Evolutionary conservation across 1,140 invertebrate species (phyloP).

Genomic region (Drosophila yakuba): DNA sequence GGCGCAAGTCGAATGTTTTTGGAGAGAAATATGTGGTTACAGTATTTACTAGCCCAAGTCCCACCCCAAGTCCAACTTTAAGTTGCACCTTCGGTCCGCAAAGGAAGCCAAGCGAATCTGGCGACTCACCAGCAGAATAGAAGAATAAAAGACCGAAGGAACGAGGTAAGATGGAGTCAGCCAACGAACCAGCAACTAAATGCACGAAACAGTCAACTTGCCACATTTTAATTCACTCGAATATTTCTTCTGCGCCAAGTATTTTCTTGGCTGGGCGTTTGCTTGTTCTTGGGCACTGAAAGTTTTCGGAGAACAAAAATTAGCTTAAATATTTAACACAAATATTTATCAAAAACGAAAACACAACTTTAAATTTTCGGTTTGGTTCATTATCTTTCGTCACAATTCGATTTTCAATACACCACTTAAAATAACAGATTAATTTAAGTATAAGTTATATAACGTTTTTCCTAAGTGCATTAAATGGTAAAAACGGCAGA

Average conservation of each 20-base stretch:
- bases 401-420: no score
- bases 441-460: no score
- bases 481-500: conserved; percentile 42
- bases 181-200: conserved; percentile 48
- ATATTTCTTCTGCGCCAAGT: conserved; percentile 61
- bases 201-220: conserved; percentile 78
- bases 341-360: not conserved
- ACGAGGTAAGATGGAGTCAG: conserved; percentile 12
- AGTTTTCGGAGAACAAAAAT: no score
- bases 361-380: not conserved
- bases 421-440: no score
- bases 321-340: no score
- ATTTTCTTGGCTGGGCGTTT: conserved; percentile 1
- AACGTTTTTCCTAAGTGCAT: conserved; percentile 36
- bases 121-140: conserved; percentile 24
- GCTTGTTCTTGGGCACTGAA: conserved; percentile 13
- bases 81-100: conserved; percentile 10
- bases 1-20: conserved; percentile 67
- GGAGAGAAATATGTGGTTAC: conserved; percentile 73
- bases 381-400: no score
- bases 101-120: conserved; percentile 47
- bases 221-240: conserved; percentile 82
- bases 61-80: conserved; percentile 24
- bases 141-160: conserved; percentile 4
- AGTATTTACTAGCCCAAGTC: conserved; percentile 59